Evolutionary conservation across 2,888 invertebrate genomes (phyloP).

Genomic region (Reticulitermes lucifugus): DNA sequence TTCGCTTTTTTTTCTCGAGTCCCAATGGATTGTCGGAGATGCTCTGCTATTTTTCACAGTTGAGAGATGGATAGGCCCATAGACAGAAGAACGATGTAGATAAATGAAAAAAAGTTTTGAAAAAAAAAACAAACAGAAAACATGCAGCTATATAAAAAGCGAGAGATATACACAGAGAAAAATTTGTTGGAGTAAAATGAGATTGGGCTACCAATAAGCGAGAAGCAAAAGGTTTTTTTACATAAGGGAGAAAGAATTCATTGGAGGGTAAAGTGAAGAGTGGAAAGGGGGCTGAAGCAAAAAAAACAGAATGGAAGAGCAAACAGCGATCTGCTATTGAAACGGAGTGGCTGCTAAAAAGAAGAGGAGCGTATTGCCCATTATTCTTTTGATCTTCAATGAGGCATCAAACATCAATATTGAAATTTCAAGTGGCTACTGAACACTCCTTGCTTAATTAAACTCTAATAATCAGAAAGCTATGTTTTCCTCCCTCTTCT

Average conservation of each 20-base stretch:
- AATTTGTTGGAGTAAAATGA: slow-evolving; percentile 35
- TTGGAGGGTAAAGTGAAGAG: slow-evolving; percentile 27
- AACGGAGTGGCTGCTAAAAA: slow-evolving; percentile 29
- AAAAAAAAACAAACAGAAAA: slow-evolving; percentile 33
- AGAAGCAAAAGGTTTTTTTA: slow-evolving; percentile 39
- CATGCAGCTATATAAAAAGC: slow-evolving; percentile 32
- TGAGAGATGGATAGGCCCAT: slow-evolving; percentile 31
- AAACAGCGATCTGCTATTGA: slow-evolving; percentile 48
- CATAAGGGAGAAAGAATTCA: slow-evolving; percentile 34
- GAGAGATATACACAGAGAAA: slow-evolving; percentile 34
- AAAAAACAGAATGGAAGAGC: slow-evolving; percentile 40
- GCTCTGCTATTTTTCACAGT: slow-evolving; percentile 42
- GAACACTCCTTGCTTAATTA: slow-evolving; percentile 58
- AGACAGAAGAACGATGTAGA: slow-evolving; percentile 40
- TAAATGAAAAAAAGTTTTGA: slow-evolving; percentile 40
- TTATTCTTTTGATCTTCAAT: slow-evolving; percentile 55
- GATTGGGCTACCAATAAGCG: slow-evolving; percentile 36
- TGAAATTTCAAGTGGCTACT: slow-evolving; percentile 61
- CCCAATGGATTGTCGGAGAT: slow-evolving; percentile 33
- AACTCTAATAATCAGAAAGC: slow-evolving; percentile 53
- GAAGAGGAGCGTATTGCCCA: slow-evolving; percentile 43
- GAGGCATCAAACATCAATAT: slow-evolving; percentile 59
- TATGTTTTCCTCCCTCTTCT: slow-evolving; percentile 2
- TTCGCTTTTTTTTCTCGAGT: slow-evolving; percentile 29
- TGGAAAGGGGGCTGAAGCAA: slow-evolving; percentile 19